Conservation (phyloP, 2,888 invertebrate genomes). For the Patella depressa region DNA sequence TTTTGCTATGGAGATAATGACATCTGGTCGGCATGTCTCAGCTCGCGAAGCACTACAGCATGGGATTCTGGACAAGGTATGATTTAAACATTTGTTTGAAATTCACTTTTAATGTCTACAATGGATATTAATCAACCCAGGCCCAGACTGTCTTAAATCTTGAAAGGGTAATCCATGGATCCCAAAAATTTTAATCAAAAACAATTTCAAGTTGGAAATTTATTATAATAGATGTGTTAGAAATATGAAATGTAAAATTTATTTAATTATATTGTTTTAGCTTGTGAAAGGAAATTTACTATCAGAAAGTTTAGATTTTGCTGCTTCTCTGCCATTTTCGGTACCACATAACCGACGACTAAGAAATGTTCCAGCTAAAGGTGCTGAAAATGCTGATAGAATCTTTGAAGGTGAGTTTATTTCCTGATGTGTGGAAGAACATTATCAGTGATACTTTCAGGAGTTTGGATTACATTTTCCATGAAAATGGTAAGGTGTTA, state of each 20-base stretch:
- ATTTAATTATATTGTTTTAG: constrained; percentile 36
- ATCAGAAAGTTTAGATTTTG: constrained; percentile 58
- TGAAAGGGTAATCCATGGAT: too few relatives aligned
- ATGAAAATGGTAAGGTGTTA: too few relatives aligned
- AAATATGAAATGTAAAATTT: background rate
- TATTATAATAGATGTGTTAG: background rate
- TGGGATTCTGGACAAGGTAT: constrained; percentile 87
- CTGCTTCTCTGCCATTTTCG: constrained; percentile 47
- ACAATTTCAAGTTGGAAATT: background rate
- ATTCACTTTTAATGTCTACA: too few relatives aligned
- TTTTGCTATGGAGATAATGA: constrained; percentile 88
- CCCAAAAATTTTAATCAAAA: too few relatives aligned
- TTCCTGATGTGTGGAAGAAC: too few relatives aligned
- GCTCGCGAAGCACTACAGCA: constrained; percentile 93
- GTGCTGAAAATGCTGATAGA: constrained; percentile 42
- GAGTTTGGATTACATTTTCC: too few relatives aligned
- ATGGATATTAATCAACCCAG: too few relatives aligned
- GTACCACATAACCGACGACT: constrained; percentile 50
- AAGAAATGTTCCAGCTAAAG: constrained; percentile 46
- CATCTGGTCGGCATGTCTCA: constrained; percentile 89
- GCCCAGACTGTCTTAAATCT: too few relatives aligned
- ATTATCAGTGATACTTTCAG: too few relatives aligned
- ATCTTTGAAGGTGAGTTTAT: constrained; percentile 47
- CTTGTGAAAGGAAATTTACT: constrained; percentile 56
- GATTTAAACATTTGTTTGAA: background rate